Evolutionary conservation across 2,888 invertebrate species (phyloP).

Genomic region (Gandaritis pyraliata): DNA sequence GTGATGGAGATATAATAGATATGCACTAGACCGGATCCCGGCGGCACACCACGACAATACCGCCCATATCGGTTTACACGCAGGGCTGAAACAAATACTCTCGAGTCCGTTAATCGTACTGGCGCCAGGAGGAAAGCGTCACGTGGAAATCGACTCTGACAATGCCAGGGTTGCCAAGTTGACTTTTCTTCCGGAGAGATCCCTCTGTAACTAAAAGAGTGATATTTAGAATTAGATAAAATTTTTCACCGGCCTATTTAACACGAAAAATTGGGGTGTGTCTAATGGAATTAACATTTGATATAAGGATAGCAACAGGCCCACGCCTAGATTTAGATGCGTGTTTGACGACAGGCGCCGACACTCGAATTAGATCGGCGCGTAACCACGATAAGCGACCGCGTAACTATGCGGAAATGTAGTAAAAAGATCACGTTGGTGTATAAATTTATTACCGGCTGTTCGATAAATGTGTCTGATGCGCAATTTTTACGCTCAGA

Average conservation of each 20-base stretch:
- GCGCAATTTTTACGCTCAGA: conserved; percentile 55
- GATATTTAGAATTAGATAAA: neutral
- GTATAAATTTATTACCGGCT: conserved; percentile 77
- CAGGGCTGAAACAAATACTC: conserved; percentile 76
- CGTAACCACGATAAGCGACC: conserved; percentile 67
- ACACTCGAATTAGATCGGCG: conserved; percentile 75
- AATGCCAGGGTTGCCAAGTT: conserved; percentile 41
- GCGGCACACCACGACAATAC: conserved; percentile 75
- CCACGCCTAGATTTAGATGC: conserved; percentile 66
- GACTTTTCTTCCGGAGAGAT: conserved; percentile 18
- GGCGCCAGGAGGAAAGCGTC: conserved; percentile 77
- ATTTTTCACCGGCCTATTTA: conserved; percentile 17
- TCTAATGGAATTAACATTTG: conserved; percentile 46
- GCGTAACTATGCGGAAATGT: conserved; percentile 79
- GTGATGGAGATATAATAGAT: conserved; percentile 76
- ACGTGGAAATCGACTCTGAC: conserved; percentile 67
- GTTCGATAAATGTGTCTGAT: conserved; percentile 69
- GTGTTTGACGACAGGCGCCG: conserved; percentile 72
- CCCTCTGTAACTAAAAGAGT: conserved; percentile 15
- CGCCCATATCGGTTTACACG: conserved; percentile 76
- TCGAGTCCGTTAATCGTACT: conserved; percentile 73
- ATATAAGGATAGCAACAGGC: conserved; percentile 56
- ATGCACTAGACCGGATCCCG: conserved; percentile 77
- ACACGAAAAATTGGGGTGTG: conserved; percentile 46
- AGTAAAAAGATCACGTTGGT: conserved; percentile 75